phyloP scores from a whole-genome alignment of 2,888 invertebrate genomes.

The Lithophane ornitopus region DNA sequence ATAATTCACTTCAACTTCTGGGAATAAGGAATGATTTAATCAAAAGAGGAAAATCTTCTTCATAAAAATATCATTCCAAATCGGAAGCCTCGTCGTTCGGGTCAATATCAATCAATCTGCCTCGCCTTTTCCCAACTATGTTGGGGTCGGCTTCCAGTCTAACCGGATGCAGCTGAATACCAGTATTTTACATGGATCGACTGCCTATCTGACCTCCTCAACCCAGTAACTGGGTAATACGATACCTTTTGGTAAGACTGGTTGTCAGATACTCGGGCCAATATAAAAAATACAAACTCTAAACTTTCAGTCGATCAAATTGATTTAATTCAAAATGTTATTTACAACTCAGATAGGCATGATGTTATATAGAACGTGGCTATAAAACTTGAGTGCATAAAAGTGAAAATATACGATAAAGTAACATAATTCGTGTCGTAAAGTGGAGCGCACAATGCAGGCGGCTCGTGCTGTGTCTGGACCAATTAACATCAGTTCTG shows the following conservation, averaged over 20 bases:
- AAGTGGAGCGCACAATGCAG: constrained; percentile 16
- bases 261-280: neutral
- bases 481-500: neutral
- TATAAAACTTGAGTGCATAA: constrained; percentile 23
- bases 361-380: constrained; percentile 31
- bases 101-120: too few relatives aligned
- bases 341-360: constrained; percentile 35
- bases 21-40: too few relatives aligned
- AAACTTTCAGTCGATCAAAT: constrained; percentile 12
- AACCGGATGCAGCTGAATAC: too few relatives aligned
- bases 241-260: too few relatives aligned
- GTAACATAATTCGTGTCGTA: constrained; percentile 7
- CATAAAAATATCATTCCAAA: neutral
- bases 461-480: neutral
- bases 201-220: too few relatives aligned
- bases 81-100: neutral
- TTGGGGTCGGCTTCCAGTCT: too few relatives aligned
- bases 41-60: too few relatives aligned
- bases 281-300: neutral
- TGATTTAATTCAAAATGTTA: constrained; percentile 38
- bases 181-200: too few relatives aligned
- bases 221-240: too few relatives aligned
- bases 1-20: too few relatives aligned
- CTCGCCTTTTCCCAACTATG: too few relatives aligned
- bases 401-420: constrained; percentile 36